Conservation (phyloP, 2,113 vertebrate genomes). For the Archocentrus centrarchus region DNA sequence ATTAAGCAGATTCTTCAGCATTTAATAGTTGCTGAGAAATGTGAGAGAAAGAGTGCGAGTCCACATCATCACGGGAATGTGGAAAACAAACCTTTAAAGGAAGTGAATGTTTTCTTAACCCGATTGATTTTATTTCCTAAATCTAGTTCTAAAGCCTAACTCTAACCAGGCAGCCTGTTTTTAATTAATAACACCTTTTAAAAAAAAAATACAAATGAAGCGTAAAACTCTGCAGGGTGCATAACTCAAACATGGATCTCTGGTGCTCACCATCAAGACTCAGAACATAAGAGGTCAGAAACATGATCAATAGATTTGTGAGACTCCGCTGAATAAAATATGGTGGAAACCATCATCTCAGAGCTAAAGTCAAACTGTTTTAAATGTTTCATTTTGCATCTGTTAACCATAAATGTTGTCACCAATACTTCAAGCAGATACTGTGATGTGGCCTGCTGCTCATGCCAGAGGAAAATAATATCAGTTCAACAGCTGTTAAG, state of each 20-base stretch:
- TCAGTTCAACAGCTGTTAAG: conserved; percentile 15
- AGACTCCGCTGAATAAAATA: not conserved
- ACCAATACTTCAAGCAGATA: not conserved
- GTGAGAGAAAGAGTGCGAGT: accelerated
- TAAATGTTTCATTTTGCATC: not conserved
- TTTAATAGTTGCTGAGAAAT: not conserved
- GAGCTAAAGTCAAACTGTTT: not conserved
- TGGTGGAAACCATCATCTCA: not conserved
- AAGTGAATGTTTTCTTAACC: no score
- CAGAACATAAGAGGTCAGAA: accelerated
- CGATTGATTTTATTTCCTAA: no score
- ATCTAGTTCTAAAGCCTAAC: no score
- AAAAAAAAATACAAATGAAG: no score
- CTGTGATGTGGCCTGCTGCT: not conserved
- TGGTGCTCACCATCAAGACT: not conserved
- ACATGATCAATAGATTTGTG: accelerated
- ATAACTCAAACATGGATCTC: not conserved
- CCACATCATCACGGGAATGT: no score
- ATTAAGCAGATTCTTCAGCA: accelerated
- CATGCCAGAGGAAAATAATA: not conserved
- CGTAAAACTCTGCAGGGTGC: no score
- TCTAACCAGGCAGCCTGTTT: no score
- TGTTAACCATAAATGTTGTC: not conserved
- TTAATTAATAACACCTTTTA: no score
- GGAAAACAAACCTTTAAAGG: no score